These are phyloP conservation scores for Drosophila nigritarsus DNA, from an alignment of 2,888 invertebrate species.

Conservation along the genomic window DNA sequence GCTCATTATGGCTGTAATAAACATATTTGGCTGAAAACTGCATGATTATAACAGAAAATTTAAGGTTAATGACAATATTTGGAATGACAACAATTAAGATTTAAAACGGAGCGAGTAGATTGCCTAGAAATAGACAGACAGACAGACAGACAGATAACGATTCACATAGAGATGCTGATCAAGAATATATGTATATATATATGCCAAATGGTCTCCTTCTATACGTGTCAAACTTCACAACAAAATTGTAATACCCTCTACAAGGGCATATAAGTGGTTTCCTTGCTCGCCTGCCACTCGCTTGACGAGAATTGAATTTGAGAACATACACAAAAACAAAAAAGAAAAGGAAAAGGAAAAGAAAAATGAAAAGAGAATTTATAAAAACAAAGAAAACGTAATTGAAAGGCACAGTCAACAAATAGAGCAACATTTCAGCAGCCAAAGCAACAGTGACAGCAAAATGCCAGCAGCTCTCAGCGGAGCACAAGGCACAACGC, in stretches of 20 bases:
- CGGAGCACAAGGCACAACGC: background rate
- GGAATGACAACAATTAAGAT: background rate
- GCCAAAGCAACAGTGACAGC: constrained; percentile 49
- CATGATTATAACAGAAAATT: background rate
- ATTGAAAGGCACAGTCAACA: constrained; percentile 29
- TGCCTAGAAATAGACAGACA: background rate
- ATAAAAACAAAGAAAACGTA: constrained; percentile 20
- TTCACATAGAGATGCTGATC: background rate
- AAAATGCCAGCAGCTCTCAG: constrained; percentile 42
- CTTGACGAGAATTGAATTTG: background rate
- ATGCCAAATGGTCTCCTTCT: background rate
- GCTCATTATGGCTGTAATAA: background rate
- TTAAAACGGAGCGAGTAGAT: background rate
- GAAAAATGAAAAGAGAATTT: constrained; percentile 8
- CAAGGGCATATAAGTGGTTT: background rate
- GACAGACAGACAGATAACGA: too few species aligned
- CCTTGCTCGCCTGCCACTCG: background rate
- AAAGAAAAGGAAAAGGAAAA: background rate
- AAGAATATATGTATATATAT: background rate
- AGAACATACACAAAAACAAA: background rate
- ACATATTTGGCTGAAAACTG: background rate
- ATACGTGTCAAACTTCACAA: background rate
- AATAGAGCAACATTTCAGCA: constrained; percentile 60
- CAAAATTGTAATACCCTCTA: background rate
- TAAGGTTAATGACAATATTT: background rate